Evolutionary conservation across 2,888 invertebrate species (phyloP), one percentile per base, ranked within the genome.

Genomic region (Mesodorylaimus sp.): DNA sequence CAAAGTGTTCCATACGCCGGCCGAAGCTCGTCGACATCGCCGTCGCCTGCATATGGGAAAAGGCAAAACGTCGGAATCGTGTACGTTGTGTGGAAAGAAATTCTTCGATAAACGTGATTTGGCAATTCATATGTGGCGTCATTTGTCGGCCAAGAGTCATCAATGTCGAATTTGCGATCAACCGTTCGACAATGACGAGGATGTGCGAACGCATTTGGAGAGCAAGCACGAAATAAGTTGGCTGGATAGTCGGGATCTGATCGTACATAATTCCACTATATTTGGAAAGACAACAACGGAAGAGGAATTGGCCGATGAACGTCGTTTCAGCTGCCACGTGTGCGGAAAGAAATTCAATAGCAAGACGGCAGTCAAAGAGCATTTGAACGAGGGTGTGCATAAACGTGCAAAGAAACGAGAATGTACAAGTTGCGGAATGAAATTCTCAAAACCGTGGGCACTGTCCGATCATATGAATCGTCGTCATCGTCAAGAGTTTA

Each of bases 131-230:
- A 7, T 21, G 23, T 48, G 49, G 49, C 45, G 45, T 3, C 49
- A 48, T 21, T 38, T 36, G 3, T 3, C n/a, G 19, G 19, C 3
- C 27, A 3, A 13, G 5, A 25, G 42, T 21, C 44, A 45, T 45
- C 48, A 48, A 23, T 48, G 48, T 44, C 42, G 42, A 3, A 3
- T 37, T 21, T 48, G 48, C 32, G 48, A 48, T 29, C 3, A 10
- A 5, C 3, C 5, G 3, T 44, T 44, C 43, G 19, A 23, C 3
- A 24, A 47, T 25, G 45, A 32, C n/a, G 41, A 45, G n/a, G 3
- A 16, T 2, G 25, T 29, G 3, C 5, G 19, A 3, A n/a, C 19
- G 19, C 48, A 48, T 23, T 23, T 48, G 26, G 32, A 32, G 16
- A 32, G 10, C 10, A 16, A 10, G 10, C 32, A 32, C 32, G 32